A percentile compares a stretch with the other conserved stretches of the same genome.
Conservation (phyloP, 2,797 vertebrate species). For the Rhincodon typus region DNA sequence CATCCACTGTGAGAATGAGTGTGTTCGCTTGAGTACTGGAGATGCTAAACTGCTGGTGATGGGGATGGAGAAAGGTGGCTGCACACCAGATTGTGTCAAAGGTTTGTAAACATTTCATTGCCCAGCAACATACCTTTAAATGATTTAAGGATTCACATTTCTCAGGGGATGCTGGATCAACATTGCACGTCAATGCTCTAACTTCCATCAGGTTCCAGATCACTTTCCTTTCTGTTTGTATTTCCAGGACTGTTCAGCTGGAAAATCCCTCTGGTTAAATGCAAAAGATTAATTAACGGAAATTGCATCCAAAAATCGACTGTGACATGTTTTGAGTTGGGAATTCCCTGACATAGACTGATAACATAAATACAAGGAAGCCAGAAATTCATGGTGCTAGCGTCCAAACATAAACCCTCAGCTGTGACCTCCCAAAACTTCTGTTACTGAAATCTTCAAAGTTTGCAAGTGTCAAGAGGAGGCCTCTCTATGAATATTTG, state of each 20-base stretch:
- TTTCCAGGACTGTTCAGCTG: not conserved
- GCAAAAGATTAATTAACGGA: not conserved
- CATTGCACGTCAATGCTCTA: not conserved
- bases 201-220: not conserved
- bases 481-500: not conserved
- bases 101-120: not conserved
- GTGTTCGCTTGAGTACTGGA: not conserved
- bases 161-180: not conserved
- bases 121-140: too few species aligned
- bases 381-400: not conserved
- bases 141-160: not conserved
- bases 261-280: not conserved
- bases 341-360: not conserved
- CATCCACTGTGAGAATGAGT: not conserved
- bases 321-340: not conserved
- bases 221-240: not conserved
- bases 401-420: not conserved
- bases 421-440: not conserved
- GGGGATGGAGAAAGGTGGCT: not conserved
- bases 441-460: not conserved
- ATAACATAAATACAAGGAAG: not conserved
- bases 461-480: not conserved
- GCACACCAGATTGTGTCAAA: not conserved
- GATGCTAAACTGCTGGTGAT: not conserved
- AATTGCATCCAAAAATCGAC: not conserved